These are phyloP conservation scores for Venturia canescens DNA, from an alignment of 1,140 invertebrate species.

Conservation along the genomic window DNA sequence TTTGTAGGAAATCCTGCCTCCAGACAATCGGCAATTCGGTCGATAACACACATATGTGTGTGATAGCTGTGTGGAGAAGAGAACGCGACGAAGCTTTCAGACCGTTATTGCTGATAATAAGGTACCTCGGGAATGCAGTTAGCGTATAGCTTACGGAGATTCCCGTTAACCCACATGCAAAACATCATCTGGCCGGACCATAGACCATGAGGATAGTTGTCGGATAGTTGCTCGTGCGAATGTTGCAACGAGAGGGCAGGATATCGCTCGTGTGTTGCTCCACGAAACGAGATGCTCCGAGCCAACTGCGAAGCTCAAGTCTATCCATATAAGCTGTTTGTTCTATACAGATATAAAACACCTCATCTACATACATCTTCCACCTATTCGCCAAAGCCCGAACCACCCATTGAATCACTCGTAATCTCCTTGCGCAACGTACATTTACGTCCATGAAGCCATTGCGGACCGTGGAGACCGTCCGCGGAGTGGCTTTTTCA, in stretches of 20 bases:
- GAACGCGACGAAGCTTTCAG: background rate
- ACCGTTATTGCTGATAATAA: constrained; percentile 49
- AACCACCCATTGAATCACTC: constrained; percentile 49
- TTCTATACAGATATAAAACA: constrained; percentile 9
- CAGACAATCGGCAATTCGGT: constrained; percentile 4
- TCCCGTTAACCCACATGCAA: constrained; percentile 49
- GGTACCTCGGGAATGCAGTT: constrained; percentile 42
- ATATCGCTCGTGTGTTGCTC: constrained; percentile 8
- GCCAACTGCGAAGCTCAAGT: constrained; percentile 26
- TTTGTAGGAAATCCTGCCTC: constrained; percentile 30
- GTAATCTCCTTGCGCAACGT: constrained; percentile 42
- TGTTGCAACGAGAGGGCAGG: constrained; percentile 2
- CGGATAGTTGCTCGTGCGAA: constrained; percentile 25
- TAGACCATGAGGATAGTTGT: background rate
- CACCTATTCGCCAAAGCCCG: constrained; percentile 36
- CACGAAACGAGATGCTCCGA: constrained; percentile 19
- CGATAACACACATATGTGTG: constrained; percentile 23
- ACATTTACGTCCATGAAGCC: constrained; percentile 35
- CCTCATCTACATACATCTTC: constrained; percentile 30
- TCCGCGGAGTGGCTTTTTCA: constrained; percentile 10
- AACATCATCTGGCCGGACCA: constrained; percentile 36
- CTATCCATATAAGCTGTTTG: constrained; percentile 23
- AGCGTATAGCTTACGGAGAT: constrained; percentile 22
- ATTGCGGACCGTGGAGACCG: background rate
- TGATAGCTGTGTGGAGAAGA: background rate